These are phyloP conservation scores for Melanotaenia duboulayi DNA, from an alignment of 2,113 vertebrate species.

Conservation along the genomic window DNA sequence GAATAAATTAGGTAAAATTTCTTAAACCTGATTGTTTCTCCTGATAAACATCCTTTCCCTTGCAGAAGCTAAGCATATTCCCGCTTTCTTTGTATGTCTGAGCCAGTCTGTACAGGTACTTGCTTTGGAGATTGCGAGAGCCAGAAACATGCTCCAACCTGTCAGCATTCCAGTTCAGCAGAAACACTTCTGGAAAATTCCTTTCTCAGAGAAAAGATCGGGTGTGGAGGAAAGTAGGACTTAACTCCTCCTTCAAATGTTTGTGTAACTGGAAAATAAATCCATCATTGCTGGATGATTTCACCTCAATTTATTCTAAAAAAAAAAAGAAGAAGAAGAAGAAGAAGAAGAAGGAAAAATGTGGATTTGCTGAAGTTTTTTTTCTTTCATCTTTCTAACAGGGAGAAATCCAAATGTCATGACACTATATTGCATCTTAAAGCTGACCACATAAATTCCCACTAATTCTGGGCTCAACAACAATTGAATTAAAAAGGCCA, in stretches of 20 bases:
- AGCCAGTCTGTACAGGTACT: conserved; percentile 43
- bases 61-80: background rate
- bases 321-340: too few relatives aligned
- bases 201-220: conserved; percentile 30
- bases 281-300: conserved; percentile 14
- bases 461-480: conserved; percentile 58
- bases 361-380: conserved; percentile 20
- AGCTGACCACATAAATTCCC: conserved; percentile 43
- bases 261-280: conserved; percentile 23
- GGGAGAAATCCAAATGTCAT: conserved; percentile 54
- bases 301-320: background rate
- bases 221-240: background rate
- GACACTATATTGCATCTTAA: conserved; percentile 40
- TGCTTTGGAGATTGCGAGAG: conserved; percentile 31
- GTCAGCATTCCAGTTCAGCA: conserved; percentile 77
- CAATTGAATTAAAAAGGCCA: conserved; percentile 67
- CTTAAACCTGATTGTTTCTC: background rate
- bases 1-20: background rate
- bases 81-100: conserved; percentile 9
- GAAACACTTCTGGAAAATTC: conserved; percentile 76
- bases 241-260: conserved; percentile 4
- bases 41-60: background rate
- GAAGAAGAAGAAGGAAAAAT: background rate
- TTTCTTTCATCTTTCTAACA: background rate
- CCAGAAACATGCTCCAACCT: conserved; percentile 71